phyloP scores from a whole-genome alignment of 2,113 vertebrate genomes.

The Centropus bengalensis region DNA sequence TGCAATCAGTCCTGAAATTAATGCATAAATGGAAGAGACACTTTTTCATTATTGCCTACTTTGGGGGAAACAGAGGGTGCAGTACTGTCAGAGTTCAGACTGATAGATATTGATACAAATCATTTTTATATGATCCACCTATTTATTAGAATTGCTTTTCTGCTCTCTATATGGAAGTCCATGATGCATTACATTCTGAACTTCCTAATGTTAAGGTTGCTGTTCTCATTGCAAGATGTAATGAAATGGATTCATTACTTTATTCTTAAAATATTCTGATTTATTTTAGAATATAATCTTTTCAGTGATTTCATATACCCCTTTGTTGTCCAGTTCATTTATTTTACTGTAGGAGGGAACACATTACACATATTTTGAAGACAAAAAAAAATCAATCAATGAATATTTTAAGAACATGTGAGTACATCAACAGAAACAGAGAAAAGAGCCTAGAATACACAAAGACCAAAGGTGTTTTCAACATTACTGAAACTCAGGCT shows the following conservation, averaged over 20 bases:
- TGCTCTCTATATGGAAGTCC: conserved; percentile 44
- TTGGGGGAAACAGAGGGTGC: conserved; percentile 61
- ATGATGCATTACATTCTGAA: conserved; percentile 64
- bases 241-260: conserved; percentile 68
- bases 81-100: conserved; percentile 69
- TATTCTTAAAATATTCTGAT: conserved; percentile 63
- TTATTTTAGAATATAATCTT: conserved; percentile 27
- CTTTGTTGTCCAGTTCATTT: conserved; percentile 9
- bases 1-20: conserved; percentile 72
- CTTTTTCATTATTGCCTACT: conserved; percentile 69
- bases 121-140: conserved; percentile 73
- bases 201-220: conserved; percentile 47
- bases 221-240: conserved; percentile 53
- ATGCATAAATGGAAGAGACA: conserved; percentile 67
- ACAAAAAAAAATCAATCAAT: neutral
- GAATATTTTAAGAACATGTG: neutral
- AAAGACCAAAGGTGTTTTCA: neutral
- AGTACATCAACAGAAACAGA: neutral
- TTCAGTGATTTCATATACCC: neutral
- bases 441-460: neutral
- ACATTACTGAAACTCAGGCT: neutral
- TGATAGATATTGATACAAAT: conserved; percentile 74
- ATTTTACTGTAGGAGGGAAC: neutral
- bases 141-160: conserved; percentile 74
- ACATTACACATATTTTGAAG: neutral